A percentile compares a stretch with the other conserved stretches of the same genome.
phyloP scores from a whole-genome alignment of 2,797 vertebrate species.

The Alcedo atthis region DNA sequence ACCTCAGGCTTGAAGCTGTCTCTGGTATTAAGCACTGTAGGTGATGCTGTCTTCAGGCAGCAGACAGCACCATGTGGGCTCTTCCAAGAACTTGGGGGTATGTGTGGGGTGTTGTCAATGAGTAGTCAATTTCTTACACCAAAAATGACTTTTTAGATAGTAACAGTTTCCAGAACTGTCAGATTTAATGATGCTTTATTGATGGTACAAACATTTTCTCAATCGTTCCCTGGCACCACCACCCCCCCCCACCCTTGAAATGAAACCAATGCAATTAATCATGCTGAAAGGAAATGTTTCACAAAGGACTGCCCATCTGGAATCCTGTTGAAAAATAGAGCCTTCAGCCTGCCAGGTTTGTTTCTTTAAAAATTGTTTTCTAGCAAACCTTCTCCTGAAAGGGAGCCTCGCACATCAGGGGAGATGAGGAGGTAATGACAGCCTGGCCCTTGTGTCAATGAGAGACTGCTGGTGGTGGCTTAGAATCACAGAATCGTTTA shows the following conservation, averaged over 20 bases:
- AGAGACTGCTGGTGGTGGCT: neutral
- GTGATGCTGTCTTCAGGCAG: neutral
- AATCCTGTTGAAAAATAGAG: neutral
- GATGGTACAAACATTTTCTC: neutral
- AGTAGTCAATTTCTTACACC: neutral
- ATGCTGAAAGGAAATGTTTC: neutral
- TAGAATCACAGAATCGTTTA: no score
- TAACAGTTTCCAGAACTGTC: neutral
- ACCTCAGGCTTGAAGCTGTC: neutral
- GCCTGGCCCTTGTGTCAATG: neutral
- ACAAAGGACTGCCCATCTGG: neutral
- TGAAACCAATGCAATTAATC: neutral
- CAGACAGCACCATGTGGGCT: neutral
- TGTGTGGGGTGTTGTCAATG: neutral
- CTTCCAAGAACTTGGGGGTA: rapidly evolving
- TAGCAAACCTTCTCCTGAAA: neutral
- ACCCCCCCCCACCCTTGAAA: neutral
- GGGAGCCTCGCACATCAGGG: neutral
- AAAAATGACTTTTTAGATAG: neutral
- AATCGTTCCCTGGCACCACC: neutral
- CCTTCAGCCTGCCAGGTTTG: neutral
- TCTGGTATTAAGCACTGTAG: neutral
- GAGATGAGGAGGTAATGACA: neutral
- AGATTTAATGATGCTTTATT: neutral
- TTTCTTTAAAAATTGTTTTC: neutral